Percentiles rank a stretch among this genome's conserved stretches.
phyloP scores from a whole-genome alignment of 1,140 invertebrate species.

The Augochlora pura region DNA sequence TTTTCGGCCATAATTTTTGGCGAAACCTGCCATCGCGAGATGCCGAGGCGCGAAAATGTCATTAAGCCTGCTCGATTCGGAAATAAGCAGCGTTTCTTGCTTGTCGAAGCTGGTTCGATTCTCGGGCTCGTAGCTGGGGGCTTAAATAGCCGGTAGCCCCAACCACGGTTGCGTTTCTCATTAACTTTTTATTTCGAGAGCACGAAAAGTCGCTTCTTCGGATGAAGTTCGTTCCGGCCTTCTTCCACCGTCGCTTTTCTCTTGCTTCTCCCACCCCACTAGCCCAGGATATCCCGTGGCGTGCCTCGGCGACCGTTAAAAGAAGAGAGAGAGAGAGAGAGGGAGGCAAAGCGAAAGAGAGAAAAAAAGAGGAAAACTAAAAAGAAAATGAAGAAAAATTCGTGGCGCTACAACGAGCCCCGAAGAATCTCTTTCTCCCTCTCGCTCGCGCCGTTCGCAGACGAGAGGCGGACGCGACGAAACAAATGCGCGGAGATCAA shows the following conservation, averaged over 20 bases:
- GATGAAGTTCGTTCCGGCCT: conserved; percentile 64
- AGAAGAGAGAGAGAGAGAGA: not conserved
- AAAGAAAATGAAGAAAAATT: conserved; percentile 34
- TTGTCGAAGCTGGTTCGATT: conserved; percentile 57
- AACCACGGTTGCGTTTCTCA: conserved; percentile 67
- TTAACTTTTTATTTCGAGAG: conserved; percentile 79
- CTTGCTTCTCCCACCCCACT: conserved; percentile 2
- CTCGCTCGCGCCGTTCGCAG: not conserved
- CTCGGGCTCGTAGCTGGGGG: conserved; percentile 23
- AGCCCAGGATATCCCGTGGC: not conserved
- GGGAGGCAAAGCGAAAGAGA: too few species aligned
- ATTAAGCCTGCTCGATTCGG: conserved; percentile 65
- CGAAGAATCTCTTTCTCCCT: conserved; percentile 13
- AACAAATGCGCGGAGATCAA: conserved; percentile 73
- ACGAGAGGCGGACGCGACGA: conserved; percentile 16
- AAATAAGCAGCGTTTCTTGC: conserved; percentile 58
- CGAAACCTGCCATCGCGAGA: too few species aligned
- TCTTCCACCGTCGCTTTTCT: not conserved
- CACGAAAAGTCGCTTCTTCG: conserved; percentile 68
- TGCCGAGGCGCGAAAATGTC: conserved; percentile 14
- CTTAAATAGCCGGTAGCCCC: conserved; percentile 70
- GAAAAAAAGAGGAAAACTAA: too few species aligned
- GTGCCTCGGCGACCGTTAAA: conserved; percentile 16
- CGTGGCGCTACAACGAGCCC: conserved; percentile 51
- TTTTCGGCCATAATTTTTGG: too few species aligned